These are phyloP conservation scores for Hylomyscus alleni DNA, from an alignment of 2,797 vertebrate genomes.

Conservation along the genomic window DNA sequence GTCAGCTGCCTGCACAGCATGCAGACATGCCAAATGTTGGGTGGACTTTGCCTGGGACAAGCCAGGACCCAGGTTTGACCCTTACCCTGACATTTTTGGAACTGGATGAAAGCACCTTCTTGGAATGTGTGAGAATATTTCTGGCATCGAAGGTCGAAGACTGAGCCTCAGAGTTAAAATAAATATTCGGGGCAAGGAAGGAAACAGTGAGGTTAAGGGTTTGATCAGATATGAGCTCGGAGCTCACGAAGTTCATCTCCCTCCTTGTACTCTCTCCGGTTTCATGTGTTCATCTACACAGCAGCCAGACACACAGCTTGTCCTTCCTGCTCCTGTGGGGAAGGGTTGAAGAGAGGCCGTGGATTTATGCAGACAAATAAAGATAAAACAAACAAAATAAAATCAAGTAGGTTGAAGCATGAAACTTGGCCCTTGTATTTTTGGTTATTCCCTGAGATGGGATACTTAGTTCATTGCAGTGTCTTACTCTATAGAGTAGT, in stretches of 20 bases:
- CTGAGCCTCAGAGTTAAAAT: conserved; percentile 71
- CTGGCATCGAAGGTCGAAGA: conserved; percentile 67
- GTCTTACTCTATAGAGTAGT: neutral
- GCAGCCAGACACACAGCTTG: neutral
- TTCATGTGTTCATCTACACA: neutral
- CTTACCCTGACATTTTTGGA: conserved; percentile 67
- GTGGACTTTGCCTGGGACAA: conserved; percentile 13
- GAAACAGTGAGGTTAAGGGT: conserved; percentile 59
- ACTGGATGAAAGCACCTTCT: conserved; percentile 76
- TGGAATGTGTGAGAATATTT: conserved; percentile 76
- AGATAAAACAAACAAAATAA: conserved; percentile 37
- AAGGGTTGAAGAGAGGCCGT: neutral
- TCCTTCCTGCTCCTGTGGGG: conserved; percentile 42
- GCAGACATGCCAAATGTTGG: neutral
- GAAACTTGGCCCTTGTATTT: neutral
- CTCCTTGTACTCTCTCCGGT: neutral
- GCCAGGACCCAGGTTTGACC: conserved; percentile 69
- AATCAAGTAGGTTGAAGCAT: neutral
- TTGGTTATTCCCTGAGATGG: neutral
- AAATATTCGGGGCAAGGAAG: conserved; percentile 70
- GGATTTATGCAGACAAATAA: neutral
- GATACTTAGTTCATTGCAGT: neutral
- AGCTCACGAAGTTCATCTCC: neutral
- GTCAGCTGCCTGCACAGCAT: neutral
- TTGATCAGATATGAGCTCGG: conserved; percentile 47